Conservation (phyloP, 2,888 invertebrate species). For the Homarus gammarus region DNA sequence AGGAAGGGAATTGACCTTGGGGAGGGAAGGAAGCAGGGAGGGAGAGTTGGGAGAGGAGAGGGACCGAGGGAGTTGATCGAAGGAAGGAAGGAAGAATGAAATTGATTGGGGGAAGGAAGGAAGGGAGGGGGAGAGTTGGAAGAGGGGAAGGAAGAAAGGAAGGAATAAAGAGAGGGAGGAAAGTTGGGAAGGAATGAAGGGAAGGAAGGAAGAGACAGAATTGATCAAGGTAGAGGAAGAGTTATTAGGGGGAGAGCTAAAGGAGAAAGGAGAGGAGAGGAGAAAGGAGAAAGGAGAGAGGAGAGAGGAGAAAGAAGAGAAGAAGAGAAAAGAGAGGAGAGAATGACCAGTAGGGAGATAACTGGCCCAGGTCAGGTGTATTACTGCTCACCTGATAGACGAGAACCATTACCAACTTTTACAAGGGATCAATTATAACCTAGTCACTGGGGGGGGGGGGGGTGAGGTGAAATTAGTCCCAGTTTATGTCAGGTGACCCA, state of each 20-base stretch:
- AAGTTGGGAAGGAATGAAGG: not conserved
- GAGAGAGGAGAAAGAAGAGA: not conserved
- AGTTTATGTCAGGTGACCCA: constrained; percentile 30
- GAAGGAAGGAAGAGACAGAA: not conserved
- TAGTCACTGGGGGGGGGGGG: constrained; percentile 8
- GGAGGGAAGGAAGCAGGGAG: too few relatives aligned
- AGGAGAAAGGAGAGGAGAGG: not conserved
- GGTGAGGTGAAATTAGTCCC: constrained; percentile 32
- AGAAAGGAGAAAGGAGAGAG: not conserved
- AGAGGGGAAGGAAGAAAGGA: not conserved
- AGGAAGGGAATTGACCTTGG: too few relatives aligned
- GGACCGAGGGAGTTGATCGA: too few relatives aligned
- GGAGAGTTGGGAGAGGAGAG: too few relatives aligned
- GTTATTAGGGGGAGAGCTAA: not conserved
- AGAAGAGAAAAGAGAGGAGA: not conserved
- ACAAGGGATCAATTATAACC: constrained; percentile 21
- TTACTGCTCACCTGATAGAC: not conserved
- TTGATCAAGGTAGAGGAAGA: too few relatives aligned
- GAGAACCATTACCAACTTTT: constrained; percentile 19
- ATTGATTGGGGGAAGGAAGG: too few relatives aligned
- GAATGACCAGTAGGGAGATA: not conserved
- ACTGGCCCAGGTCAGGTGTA: not conserved
- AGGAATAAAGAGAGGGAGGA: not conserved
- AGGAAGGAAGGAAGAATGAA: too few relatives aligned
- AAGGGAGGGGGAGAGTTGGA: not conserved